Evolutionary conservation across 2,797 vertebrate genomes (phyloP), one percentile per base, ranked within the genome.

Genomic region (Acanthurus leucopareius): DNA sequence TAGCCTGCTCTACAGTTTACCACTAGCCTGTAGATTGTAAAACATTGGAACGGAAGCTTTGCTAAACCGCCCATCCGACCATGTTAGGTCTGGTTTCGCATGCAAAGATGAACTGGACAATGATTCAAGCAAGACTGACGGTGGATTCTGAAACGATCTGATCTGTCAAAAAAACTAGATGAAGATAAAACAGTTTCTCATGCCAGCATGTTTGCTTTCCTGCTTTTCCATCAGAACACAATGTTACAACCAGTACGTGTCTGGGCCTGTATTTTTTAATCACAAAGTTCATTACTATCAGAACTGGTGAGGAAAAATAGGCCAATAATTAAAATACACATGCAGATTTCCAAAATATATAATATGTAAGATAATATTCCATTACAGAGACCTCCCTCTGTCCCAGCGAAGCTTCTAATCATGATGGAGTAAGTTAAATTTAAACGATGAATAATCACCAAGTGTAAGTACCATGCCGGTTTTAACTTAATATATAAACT

Each of bases 261-360:
- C 70, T 15, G 25, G 91, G 89, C 89, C 91, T 90, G 84, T 90
- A 83, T 90, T 90, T 93, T 90, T 86, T 88, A 89, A 89, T 66
- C 52, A 79, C 73, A 88, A 89, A 89, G 86, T 92, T 89, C 42
- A 63, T 51, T 75, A 65, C 47, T 70, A 57, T 69, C 71, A 73
- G 35, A 84, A 66, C 54, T 64, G 42, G 19, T 79, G 44, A 52
- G 22, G 25, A n/a, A 73, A 52, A 62, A 82, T 20, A 75, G 1
- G 60, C 22, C 35, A 15, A 2, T 10, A n/a, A 14, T 47, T 22
- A 11, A 38, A 58, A 45, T 19, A 45, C 1, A 44, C 7, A 47
- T 3, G 2, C 1, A 9, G 4, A 19, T 22, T 11, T n/a, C 5
- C 10, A 47, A 7, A 40, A 16, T 15, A 10, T 2, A 73, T 16